Evolutionary conservation across 1,140 invertebrate genomes (phyloP), one percentile per base, ranked within the genome.

Genomic region (Leguminivora glycinivorella): DNA sequence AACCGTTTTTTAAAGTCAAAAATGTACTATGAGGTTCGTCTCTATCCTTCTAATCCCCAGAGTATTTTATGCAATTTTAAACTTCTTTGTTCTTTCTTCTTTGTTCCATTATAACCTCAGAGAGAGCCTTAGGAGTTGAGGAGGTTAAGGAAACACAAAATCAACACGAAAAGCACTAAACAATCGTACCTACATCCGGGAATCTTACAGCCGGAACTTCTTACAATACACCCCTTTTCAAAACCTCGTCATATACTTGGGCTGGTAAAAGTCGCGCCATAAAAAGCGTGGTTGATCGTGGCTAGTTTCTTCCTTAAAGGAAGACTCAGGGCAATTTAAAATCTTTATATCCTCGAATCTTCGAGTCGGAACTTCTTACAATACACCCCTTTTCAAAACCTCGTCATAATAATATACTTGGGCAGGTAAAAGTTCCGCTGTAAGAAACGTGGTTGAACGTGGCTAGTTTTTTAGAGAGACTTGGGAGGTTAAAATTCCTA

Each of bases 171-270:
- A 74, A 43, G 31, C 60, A 56, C 72, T 76, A 71, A n/a, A n/a
- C n/a, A n/a, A 73, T 79, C 75, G 81, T 84, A 80, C 77, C 82
- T 86, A 91, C 78, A 90, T 89, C 86, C 83, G 80, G 0, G 86
- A 75, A 52, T 91, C 89, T 83, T 82, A 75, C 2, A 91, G 81
- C 77, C 89, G 89, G 74, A 91, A 91, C 82, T 89, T 90, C 73
- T 90, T 91, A 72, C 89, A 91, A 72, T 89, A 91, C 47, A 90
- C 79, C 76, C 89, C 89, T 88, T 89, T 91, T 91, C 89, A 91
- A 85, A 91, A 91, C 76, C 87, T 87, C 31, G 73, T 73, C 80
- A 86, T 83, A 56, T 90, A 88, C 12, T 79, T 74, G 29, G 88
- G 78, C 76, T 87, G 85, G 73, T 81, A 81, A 63, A 80, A 76